These are phyloP conservation scores for Progne subis DNA, from an alignment of 2,113 vertebrate species.

Conservation along the genomic window DNA sequence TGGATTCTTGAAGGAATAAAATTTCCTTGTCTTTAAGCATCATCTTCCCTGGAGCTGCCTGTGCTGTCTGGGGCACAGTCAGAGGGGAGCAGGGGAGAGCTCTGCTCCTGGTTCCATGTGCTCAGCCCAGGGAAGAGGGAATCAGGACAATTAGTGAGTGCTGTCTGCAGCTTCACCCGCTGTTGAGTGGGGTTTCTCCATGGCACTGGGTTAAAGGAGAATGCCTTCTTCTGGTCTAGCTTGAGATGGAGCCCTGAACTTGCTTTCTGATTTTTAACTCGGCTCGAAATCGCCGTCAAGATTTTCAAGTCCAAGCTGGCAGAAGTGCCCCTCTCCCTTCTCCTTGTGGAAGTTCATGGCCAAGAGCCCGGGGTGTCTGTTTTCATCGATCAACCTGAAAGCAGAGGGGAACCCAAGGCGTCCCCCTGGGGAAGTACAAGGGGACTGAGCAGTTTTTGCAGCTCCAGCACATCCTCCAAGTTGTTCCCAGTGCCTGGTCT, in stretches of 20 bases:
- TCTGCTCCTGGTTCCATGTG: rapidly evolving
- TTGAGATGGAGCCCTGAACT: not conserved
- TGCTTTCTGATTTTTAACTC: not conserved
- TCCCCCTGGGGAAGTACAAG: not conserved
- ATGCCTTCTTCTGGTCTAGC: not conserved
- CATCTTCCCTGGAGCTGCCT: not conserved
- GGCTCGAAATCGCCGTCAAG: rapidly evolving
- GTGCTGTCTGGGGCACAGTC: not conserved
- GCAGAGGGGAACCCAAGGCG: not conserved
- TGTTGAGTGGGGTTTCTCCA: not conserved
- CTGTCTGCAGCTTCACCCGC: not conserved
- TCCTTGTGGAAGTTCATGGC: not conserved
- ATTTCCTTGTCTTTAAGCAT: not conserved
- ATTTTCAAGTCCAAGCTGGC: not conserved
- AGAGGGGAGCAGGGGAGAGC: not conserved
- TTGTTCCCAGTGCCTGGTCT: not conserved
- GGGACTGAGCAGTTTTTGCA: not conserved
- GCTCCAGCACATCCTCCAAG: not conserved
- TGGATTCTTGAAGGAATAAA: not conserved
- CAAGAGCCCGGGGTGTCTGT: not conserved
- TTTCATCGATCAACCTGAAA: not conserved
- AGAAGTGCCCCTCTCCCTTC: not conserved
- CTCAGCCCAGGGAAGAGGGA: not conserved
- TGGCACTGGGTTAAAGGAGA: not conserved
- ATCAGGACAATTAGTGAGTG: not conserved